Conservation (phyloP, 1,140 invertebrate species). For the Diprion similis region DNA sequence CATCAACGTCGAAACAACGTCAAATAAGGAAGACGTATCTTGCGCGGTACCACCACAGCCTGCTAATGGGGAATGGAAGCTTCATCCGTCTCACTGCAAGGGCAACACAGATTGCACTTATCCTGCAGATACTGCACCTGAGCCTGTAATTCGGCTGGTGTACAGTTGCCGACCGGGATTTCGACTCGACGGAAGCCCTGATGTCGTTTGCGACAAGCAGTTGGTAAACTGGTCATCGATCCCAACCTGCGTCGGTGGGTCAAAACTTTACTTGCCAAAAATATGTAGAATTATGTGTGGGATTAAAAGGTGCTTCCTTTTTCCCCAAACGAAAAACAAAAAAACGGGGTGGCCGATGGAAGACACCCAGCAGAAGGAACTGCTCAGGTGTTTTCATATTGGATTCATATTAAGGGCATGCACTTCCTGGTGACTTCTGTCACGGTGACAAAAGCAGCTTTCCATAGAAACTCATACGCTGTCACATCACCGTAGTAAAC, state of each 20-base stretch:
- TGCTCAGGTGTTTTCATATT: too few relatives aligned
- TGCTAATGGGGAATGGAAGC: slow-evolving; percentile 43
- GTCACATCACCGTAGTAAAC: too few relatives aligned
- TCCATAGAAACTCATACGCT: too few relatives aligned
- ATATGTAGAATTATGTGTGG: too few relatives aligned
- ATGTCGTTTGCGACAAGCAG: slow-evolving; percentile 41
- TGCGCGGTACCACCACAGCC: slow-evolving; percentile 47
- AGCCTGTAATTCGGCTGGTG: slow-evolving; percentile 41
- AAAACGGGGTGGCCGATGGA: too few relatives aligned
- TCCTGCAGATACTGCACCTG: slow-evolving; percentile 21
- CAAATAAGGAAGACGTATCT: neutral
- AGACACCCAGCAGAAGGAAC: too few relatives aligned
- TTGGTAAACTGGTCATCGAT: slow-evolving; percentile 47
- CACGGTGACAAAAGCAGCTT: too few relatives aligned
- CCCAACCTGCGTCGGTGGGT: slow-evolving; percentile 46
- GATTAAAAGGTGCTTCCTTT: too few relatives aligned
- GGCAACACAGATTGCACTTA: slow-evolving; percentile 36
- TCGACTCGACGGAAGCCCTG: slow-evolving; percentile 30
- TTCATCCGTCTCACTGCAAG: slow-evolving; percentile 41
- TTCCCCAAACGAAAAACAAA: too few relatives aligned
- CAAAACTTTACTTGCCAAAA: too few relatives aligned
- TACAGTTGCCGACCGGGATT: slow-evolving; percentile 49
- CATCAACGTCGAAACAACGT: neutral
- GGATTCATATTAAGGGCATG: too few relatives aligned
- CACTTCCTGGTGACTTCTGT: too few relatives aligned